phyloP scores from a whole-genome alignment of 2,888 invertebrate species.

The Smittia aterrima region DNA sequence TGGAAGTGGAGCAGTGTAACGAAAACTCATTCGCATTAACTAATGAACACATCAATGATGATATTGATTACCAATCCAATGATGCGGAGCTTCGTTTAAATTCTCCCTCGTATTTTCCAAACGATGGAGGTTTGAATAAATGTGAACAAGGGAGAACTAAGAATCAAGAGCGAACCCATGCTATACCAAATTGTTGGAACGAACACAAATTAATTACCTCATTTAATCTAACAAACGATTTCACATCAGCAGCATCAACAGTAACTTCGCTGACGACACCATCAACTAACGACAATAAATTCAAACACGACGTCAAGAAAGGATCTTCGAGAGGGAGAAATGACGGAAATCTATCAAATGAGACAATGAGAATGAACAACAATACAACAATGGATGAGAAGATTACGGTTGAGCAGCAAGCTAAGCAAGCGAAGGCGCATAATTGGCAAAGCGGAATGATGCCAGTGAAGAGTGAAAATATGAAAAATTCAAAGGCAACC shows the following conservation, averaged over 20 bases:
- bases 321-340: not conserved
- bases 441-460: slow-evolving; percentile 20
- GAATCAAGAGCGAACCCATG: not conserved
- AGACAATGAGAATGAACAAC: slow-evolving; percentile 21
- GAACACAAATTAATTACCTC: slow-evolving; percentile 41
- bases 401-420: not conserved
- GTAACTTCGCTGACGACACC: not conserved
- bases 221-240: slow-evolving; percentile 31
- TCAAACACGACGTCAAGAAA: not conserved
- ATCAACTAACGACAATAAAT: slow-evolving; percentile 37
- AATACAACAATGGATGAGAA: slow-evolving; percentile 17
- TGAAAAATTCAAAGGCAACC: slow-evolving; percentile 19
- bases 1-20: slow-evolving; percentile 52
- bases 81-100: slow-evolving; percentile 24
- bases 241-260: not conserved
- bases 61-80: slow-evolving; percentile 10
- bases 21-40: slow-evolving; percentile 15
- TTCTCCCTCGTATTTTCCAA: slow-evolving; percentile 15
- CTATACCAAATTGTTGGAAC: slow-evolving; percentile 34
- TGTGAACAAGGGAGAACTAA: not conserved
- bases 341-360: slow-evolving; percentile 27
- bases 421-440: not conserved
- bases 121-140: not conserved
- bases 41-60: slow-evolving; percentile 37
- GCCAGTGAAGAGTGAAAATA: slow-evolving; percentile 5